Conservation (phyloP, 1,140 invertebrate genomes). For the Drosophila azteca region DNA sequence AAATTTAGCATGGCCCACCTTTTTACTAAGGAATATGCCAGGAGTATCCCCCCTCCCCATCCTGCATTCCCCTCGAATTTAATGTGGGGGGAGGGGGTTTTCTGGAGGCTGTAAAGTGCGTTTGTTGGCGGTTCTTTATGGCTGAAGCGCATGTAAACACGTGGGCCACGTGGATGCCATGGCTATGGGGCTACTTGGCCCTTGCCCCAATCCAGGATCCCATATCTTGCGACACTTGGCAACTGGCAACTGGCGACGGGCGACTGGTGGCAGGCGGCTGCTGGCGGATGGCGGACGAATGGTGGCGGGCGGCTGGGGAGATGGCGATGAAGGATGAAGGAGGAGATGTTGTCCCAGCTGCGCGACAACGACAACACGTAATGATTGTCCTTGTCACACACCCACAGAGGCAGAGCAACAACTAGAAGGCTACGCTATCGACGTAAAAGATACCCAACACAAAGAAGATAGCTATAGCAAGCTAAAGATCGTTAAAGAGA, state of each 20-base stretch:
- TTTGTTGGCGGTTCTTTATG: constrained; percentile 63
- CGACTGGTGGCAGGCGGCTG: constrained; percentile 1
- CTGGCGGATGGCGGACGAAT: no score
- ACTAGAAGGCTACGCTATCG: no score
- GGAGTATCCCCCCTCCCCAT: not conserved
- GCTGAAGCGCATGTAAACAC: constrained; percentile 63
- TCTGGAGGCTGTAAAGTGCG: constrained; percentile 59
- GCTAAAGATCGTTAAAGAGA: no score
- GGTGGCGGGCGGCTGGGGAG: not conserved
- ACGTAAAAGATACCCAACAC: no score
- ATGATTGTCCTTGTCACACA: constrained; percentile 45
- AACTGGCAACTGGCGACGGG: not conserved
- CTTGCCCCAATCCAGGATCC: constrained; percentile 24
- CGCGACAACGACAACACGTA: constrained; percentile 37
- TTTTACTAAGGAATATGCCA: not conserved
- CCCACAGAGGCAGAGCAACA: not conserved
- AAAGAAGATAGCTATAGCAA: no score
- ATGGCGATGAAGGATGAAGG: not conserved
- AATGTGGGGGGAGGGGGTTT: not conserved
- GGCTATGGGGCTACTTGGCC: constrained; percentile 39
- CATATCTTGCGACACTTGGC: not conserved
- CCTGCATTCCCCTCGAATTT: not conserved
- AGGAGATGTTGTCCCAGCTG: constrained; percentile 37
- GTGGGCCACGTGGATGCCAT: constrained; percentile 34
- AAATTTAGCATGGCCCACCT: constrained; percentile 58